Evolutionary conservation across 1,140 invertebrate species (phyloP).

Genomic region (Lethrus apterus): DNA sequence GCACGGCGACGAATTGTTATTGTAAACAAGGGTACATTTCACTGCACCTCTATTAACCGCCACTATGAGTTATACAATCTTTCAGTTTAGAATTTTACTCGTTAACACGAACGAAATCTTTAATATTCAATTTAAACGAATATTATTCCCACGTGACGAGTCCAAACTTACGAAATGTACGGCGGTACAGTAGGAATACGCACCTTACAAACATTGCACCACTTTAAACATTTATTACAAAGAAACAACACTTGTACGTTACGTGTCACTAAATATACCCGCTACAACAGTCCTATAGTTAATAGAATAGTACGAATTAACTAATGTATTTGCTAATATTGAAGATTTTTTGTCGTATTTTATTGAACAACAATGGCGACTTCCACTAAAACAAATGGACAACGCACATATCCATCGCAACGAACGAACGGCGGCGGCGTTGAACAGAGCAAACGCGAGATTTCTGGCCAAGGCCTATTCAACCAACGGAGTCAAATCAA

Average conservation of each 20-base stretch:
- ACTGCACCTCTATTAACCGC: too few species aligned
- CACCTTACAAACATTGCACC: conserved; percentile 35
- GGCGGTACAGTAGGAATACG: conserved; percentile 28
- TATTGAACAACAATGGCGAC: conserved; percentile 39
- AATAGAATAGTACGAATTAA: not conserved
- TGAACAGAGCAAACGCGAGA: conserved; percentile 30
- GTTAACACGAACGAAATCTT: too few species aligned
- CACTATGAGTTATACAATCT: too few species aligned
- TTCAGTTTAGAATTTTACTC: too few species aligned
- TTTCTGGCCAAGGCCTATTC: conserved; percentile 23
- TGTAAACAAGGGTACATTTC: conserved; percentile 11
- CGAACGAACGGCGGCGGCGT: conserved; percentile 27
- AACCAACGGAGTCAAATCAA: conserved; percentile 14
- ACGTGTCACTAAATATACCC: conserved; percentile 13
- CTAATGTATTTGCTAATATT: conserved; percentile 1
- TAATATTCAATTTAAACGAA: too few species aligned
- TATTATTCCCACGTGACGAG: conserved; percentile 37
- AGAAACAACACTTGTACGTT: conserved; percentile 15
- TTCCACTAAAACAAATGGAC: conserved; percentile 33
- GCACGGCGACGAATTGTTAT: not conserved
- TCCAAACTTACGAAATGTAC: conserved; percentile 28
- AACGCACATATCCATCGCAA: conserved; percentile 31
- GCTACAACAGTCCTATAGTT: not conserved
- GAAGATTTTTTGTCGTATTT: conserved; percentile 23
- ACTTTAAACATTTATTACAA: conserved; percentile 30